Conservation (phyloP, 1,140 invertebrate species). For the Oncopeltus fasciatus region DNA sequence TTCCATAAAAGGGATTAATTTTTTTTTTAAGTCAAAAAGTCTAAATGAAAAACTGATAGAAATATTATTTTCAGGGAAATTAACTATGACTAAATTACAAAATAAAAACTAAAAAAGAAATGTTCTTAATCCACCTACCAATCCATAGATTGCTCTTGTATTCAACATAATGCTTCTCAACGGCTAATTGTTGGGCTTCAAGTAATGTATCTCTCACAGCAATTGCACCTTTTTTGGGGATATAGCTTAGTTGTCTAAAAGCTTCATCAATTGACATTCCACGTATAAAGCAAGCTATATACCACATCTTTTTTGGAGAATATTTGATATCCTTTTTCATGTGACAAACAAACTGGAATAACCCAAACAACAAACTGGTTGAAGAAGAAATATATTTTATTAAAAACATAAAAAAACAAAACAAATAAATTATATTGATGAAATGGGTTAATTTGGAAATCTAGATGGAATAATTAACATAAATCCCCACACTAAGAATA, state of each 20-base stretch:
- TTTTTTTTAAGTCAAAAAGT: too few species aligned
- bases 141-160: constrained; percentile 92
- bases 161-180: constrained; percentile 83
- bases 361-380: too few species aligned
- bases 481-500: too few species aligned
- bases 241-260: constrained; percentile 72
- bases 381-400: too few species aligned
- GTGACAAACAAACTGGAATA: constrained; percentile 71
- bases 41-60: too few species aligned
- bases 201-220: constrained; percentile 64
- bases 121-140: constrained; percentile 65
- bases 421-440: not conserved
- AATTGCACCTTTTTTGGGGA: constrained; percentile 66
- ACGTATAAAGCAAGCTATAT: constrained; percentile 66
- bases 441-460: too few species aligned
- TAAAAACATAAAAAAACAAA: not conserved
- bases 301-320: constrained; percentile 83
- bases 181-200: constrained; percentile 79
- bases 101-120: too few species aligned
- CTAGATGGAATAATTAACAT: too few species aligned
- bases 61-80: too few species aligned
- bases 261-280: constrained; percentile 91
- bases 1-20: too few species aligned
- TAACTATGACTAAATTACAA: too few species aligned
- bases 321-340: constrained; percentile 72